Evolutionary conservation across 1,140 invertebrate species (phyloP).

Genomic region (Nasonia giraulti): DNA sequence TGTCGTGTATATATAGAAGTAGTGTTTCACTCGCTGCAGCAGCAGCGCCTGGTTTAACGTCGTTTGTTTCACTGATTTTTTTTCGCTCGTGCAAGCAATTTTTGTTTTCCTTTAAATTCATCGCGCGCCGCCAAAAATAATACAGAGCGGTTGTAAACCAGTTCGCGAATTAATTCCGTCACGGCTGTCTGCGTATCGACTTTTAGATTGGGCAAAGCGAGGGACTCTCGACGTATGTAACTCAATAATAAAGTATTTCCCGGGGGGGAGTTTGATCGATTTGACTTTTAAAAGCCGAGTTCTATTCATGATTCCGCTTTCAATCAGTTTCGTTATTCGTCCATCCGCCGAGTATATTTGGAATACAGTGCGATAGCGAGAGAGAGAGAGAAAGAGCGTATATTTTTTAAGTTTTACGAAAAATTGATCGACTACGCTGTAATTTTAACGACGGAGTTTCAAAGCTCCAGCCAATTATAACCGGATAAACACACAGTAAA

Average conservation of each 20-base stretch:
- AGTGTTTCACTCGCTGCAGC: neutral
- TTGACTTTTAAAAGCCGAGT: neutral
- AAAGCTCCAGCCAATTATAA: too few relatives aligned
- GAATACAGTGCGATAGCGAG: neutral
- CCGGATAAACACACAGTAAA: too few relatives aligned
- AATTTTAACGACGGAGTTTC: too few relatives aligned
- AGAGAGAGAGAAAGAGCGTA: too few relatives aligned
- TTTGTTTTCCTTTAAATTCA: neutral
- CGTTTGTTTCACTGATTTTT: conserved; percentile 36
- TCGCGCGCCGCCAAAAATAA: neutral
- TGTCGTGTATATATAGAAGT: neutral
- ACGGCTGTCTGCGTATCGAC: neutral
- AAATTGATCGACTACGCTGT: too few relatives aligned
- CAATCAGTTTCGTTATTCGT: neutral
- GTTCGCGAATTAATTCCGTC: neutral
- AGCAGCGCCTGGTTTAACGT: conserved; percentile 1
- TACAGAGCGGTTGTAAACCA: neutral
- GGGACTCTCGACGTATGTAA: neutral
- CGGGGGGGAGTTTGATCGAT: neutral
- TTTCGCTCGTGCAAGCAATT: neutral
- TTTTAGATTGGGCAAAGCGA: neutral
- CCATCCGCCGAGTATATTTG: neutral
- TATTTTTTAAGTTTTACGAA: too few relatives aligned
- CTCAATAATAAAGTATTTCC: conserved; percentile 1
- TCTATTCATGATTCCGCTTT: neutral